Evolutionary conservation across 2,888 invertebrate genomes (phyloP).

Genomic region (Cheilosia vernalis): DNA sequence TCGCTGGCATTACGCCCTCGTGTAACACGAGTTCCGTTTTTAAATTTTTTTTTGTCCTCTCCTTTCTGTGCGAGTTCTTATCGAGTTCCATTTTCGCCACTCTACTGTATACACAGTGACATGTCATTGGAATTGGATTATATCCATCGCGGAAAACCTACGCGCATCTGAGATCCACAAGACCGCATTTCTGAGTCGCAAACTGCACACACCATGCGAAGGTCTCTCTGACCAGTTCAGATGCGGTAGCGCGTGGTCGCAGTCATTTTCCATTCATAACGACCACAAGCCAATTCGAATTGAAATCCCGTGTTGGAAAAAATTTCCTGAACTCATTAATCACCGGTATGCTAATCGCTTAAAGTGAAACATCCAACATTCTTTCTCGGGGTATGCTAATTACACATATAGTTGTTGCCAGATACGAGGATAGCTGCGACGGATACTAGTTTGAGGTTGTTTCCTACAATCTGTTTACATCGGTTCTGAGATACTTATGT

Average conservation of each 20-base stretch:
- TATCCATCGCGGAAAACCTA: slow-evolving; percentile 63
- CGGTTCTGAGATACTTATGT: slow-evolving; percentile 11
- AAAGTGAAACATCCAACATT: slow-evolving; percentile 49
- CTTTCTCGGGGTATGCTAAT: slow-evolving; percentile 53
- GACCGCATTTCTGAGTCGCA: slow-evolving; percentile 54
- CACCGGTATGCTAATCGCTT: slow-evolving; percentile 67
- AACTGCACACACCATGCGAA: slow-evolving; percentile 20
- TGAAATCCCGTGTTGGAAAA: slow-evolving; percentile 41
- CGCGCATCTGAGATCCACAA: slow-evolving; percentile 61
- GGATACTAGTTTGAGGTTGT: slow-evolving; percentile 41
- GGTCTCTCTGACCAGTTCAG: slow-evolving; percentile 2
- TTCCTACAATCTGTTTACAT: not conserved
- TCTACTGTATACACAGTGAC: slow-evolving; percentile 21
- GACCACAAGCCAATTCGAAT: slow-evolving; percentile 4
- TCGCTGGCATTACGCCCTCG: slow-evolving; percentile 64
- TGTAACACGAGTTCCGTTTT: slow-evolving; percentile 51
- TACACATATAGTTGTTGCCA: slow-evolving; percentile 63
- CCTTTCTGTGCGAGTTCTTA: slow-evolving; percentile 19
- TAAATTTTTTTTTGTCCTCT: not conserved
- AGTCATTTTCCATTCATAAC: not conserved
- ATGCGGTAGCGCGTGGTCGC: not conserved
- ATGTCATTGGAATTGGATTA: slow-evolving; percentile 56
- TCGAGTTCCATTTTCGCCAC: slow-evolving; percentile 47
- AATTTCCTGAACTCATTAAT: slow-evolving; percentile 69
- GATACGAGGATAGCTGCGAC: not conserved